These are phyloP conservation scores for Diaprepes abbreviatus DNA, from an alignment of 2,888 invertebrate genomes.

Conservation along the genomic window DNA sequence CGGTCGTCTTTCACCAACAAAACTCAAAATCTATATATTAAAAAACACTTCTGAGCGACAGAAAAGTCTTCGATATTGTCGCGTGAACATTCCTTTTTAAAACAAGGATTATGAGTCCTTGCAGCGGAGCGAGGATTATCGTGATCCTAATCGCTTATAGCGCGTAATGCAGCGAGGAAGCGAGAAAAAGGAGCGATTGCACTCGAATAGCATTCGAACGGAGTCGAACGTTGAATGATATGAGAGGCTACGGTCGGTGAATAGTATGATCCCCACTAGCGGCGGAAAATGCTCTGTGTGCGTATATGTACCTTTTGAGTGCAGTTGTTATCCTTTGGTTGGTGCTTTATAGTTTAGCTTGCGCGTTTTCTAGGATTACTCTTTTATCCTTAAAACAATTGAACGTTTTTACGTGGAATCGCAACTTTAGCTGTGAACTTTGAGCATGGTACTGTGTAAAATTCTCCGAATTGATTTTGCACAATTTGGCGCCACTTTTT, in stretches of 20 bases:
- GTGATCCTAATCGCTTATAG: not conserved
- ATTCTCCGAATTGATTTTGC: too few relatives aligned
- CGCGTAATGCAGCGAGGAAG: not conserved
- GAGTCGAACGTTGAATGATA: constrained; percentile 40
- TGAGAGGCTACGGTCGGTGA: constrained; percentile 23
- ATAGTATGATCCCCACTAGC: constrained; percentile 32
- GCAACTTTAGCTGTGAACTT: too few relatives aligned
- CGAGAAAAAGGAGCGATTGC: constrained; percentile 8
- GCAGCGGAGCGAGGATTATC: constrained; percentile 15
- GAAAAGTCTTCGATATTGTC: constrained; percentile 38
- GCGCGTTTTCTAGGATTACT: not conserved
- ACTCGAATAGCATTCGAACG: constrained; percentile 18
- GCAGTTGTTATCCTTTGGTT: constrained; percentile 26
- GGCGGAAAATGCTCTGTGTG: constrained; percentile 16
- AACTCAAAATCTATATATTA: not conserved
- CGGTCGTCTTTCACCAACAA: not conserved
- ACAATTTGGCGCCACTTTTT: too few relatives aligned
- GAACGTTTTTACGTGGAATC: not conserved
- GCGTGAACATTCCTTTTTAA: constrained; percentile 40
- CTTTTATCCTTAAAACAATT: constrained; percentile 14
- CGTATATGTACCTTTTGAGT: constrained; percentile 19
- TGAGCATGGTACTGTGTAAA: too few relatives aligned
- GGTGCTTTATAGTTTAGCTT: not conserved
- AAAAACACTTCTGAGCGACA: constrained; percentile 43
- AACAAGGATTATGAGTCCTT: constrained; percentile 32